phyloP scores from a whole-genome alignment of 2,888 invertebrate genomes.

The Metellina segmentata region DNA sequence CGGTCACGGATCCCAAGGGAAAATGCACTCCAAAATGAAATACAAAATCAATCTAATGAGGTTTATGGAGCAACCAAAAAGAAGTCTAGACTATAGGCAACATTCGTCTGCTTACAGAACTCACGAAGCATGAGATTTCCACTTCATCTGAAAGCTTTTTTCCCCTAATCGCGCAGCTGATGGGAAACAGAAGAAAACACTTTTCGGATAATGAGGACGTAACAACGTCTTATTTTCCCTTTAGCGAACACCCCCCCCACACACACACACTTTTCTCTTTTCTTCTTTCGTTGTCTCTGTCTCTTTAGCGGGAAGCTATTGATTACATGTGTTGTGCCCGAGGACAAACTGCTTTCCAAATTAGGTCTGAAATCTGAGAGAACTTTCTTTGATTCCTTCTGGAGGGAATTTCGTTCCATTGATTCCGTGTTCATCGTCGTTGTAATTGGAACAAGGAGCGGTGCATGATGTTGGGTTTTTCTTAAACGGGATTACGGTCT shows the following conservation, averaged over 20 bases:
- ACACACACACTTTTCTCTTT: neutral
- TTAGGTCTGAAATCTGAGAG: constrained; percentile 8
- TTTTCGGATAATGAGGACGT: constrained; percentile 12
- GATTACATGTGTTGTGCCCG: neutral
- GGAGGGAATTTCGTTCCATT: too few species aligned
- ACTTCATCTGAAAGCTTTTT: neutral
- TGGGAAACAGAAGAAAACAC: neutral
- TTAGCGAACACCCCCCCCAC: neutral
- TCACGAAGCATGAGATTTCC: neutral
- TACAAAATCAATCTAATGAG: too few species aligned
- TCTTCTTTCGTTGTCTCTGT: neutral
- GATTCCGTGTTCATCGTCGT: too few species aligned
- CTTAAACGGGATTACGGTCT: too few species aligned
- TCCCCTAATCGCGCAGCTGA: neutral
- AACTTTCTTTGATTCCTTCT: neutral
- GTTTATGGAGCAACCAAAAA: too few species aligned
- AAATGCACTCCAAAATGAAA: too few species aligned
- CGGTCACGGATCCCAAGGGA: too few species aligned
- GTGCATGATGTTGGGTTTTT: too few species aligned
- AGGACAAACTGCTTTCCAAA: neutral
- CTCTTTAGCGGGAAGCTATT: neutral
- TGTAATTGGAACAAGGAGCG: too few species aligned
- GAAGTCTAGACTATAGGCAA: too few species aligned
- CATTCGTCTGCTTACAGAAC: too few species aligned
- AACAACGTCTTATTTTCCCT: neutral